These are phyloP conservation scores for Neosalanx taihuensis DNA, from an alignment of 2,797 vertebrate genomes.

Conservation along the genomic window DNA sequence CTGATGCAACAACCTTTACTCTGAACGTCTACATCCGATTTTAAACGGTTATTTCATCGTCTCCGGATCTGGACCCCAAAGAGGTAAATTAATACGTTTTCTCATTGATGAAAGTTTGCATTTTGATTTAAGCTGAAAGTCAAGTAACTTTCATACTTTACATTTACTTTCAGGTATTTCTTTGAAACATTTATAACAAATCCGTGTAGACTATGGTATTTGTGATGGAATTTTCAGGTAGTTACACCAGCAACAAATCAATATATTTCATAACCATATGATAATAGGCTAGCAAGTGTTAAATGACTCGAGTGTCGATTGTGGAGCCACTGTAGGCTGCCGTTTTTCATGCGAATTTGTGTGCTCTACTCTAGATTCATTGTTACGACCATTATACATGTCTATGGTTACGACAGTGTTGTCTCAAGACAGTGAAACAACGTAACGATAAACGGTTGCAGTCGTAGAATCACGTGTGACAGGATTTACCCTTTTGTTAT, in stretches of 20 bases:
- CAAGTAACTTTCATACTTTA: neutral
- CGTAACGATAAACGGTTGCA: neutral
- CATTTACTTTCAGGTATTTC: neutral
- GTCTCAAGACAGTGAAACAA: too few relatives aligned
- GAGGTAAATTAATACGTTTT: slow-evolving; percentile 53
- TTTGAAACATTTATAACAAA: neutral
- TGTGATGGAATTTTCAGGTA: neutral
- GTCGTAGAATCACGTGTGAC: neutral
- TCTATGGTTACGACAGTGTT: too few relatives aligned
- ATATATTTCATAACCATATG: neutral
- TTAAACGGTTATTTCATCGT: slow-evolving; percentile 19
- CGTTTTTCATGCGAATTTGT: neutral
- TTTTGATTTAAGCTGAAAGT: too few relatives aligned
- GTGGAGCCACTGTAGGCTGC: too few relatives aligned
- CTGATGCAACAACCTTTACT: slow-evolving; percentile 88
- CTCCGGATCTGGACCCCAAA: slow-evolving; percentile 59
- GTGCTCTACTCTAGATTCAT: too few relatives aligned
- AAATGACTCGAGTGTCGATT: too few relatives aligned
- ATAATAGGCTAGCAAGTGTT: too few relatives aligned
- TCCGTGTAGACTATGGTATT: too few relatives aligned
- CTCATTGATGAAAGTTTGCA: neutral
- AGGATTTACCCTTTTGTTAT: neutral
- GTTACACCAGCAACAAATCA: neutral
- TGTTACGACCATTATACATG: too few relatives aligned
- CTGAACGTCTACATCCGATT: slow-evolving; percentile 50